phyloP scores from a whole-genome alignment of 1,140 invertebrate species.

The Aporrectodea caliginosa region DNA sequence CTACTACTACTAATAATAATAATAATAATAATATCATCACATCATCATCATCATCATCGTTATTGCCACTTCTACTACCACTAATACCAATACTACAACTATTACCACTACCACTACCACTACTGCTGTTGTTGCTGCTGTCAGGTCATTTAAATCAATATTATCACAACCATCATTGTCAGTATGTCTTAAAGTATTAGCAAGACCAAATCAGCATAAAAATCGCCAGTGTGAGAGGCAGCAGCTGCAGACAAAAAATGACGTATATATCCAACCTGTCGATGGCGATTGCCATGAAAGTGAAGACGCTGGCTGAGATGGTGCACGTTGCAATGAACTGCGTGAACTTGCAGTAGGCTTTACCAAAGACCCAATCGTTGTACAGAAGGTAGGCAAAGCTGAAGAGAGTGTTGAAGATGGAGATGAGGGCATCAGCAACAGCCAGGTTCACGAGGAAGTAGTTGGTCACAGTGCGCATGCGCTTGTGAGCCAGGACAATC shows the following conservation, averaged over 20 bases:
- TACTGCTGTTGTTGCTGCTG: background rate
- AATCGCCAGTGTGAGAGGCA: too few relatives aligned
- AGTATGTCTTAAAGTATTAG: too few relatives aligned
- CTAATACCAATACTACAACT: background rate
- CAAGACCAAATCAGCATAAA: too few relatives aligned
- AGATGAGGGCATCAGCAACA: conserved; percentile 85
- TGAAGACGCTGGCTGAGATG: conserved; percentile 84
- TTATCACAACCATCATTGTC: background rate
- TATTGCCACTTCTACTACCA: background rate
- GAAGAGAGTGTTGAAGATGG: conserved; percentile 85
- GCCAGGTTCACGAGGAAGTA: conserved; percentile 93
- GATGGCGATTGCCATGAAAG: conserved; percentile 87
- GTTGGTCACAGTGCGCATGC: conserved; percentile 92
- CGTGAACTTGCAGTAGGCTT: conserved; percentile 76
- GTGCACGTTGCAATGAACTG: conserved; percentile 85
- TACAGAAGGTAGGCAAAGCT: conserved; percentile 87
- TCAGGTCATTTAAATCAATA: background rate
- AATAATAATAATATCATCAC: background rate
- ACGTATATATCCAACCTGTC: too few relatives aligned
- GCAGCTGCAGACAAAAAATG: too few relatives aligned
- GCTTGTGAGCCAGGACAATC: conserved; percentile 79
- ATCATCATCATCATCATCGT: too few relatives aligned
- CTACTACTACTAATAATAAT: background rate
- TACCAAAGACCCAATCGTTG: conserved; percentile 75
- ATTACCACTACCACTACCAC: background rate